Conservation (phyloP, 2,113 vertebrate genomes). For the Gavialis gangeticus region DNA sequence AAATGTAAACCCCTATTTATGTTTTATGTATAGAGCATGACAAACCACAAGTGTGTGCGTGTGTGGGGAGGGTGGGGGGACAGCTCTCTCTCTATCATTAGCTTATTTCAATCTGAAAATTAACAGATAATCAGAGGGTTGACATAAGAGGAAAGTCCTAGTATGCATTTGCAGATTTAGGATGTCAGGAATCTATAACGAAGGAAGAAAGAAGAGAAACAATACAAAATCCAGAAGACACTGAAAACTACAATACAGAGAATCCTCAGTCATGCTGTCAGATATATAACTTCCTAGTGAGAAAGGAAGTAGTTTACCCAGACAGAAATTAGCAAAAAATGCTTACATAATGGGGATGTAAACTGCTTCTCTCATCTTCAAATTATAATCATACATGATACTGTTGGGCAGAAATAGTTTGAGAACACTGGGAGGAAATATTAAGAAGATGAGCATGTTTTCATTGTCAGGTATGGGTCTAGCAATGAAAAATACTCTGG, state of each 20-base stretch:
- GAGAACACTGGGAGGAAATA: constrained; percentile 8
- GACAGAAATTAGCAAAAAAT: constrained; percentile 55
- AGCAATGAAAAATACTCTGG: background rate
- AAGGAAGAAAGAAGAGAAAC: background rate
- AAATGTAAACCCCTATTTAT: background rate
- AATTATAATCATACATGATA: constrained; percentile 43
- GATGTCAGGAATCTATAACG: background rate
- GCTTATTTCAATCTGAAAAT: background rate
- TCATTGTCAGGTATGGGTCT: background rate
- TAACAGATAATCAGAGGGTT: background rate
- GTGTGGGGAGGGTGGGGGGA: background rate
- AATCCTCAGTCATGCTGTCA: constrained; percentile 33
- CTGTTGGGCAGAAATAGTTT: background rate
- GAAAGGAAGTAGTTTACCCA: constrained; percentile 53
- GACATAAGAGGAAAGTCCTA: background rate
- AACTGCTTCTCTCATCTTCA: constrained; percentile 49
- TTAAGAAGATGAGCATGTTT: constrained; percentile 27
- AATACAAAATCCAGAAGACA: background rate
- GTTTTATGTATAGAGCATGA: background rate
- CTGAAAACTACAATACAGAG: background rate
- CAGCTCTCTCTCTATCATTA: background rate
- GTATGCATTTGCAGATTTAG: background rate
- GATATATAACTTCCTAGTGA: constrained; percentile 52
- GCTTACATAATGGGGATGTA: constrained; percentile 51
- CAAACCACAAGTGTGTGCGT: background rate